Percentiles rank a stretch among this genome's conserved stretches.
Evolutionary conservation across 2,797 vertebrate genomes (phyloP).

Genomic region (Chiroxiphia lanceolata): DNA sequence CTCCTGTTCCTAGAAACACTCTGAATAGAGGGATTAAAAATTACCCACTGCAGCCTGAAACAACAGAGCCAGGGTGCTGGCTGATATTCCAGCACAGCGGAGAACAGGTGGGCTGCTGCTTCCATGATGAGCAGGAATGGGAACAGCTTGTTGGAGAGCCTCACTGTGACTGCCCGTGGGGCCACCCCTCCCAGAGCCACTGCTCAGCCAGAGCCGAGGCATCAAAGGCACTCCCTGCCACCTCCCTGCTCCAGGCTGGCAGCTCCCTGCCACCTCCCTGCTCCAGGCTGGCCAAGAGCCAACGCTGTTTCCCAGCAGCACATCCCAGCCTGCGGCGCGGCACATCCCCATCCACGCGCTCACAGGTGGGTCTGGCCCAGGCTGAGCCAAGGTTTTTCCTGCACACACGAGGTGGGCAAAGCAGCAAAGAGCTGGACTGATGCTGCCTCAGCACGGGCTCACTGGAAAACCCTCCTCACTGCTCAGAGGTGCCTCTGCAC

Average conservation of each 20-base stretch:
- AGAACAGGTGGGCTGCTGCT: not conserved
- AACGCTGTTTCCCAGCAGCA: not conserved
- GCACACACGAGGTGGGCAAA: fast-evolving
- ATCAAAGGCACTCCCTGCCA: not conserved
- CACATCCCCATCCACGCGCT: not conserved
- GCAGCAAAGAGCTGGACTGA: not conserved
- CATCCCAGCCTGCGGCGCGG: not conserved
- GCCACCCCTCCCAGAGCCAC: not conserved
- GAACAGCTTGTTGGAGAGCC: not conserved
- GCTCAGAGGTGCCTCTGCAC: not conserved
- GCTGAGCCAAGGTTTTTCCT: not conserved
- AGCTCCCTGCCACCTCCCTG: not conserved
- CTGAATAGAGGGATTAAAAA: conserved; percentile 65
- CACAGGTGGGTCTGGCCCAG: not conserved
- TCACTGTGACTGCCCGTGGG: not conserved
- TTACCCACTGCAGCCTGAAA: not conserved
- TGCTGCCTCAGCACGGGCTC: not conserved
- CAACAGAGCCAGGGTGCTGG: not conserved
- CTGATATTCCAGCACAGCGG: conserved; percentile 2
- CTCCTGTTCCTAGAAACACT: not conserved
- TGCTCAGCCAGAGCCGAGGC: fast-evolving
- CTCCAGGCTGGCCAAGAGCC: not conserved
- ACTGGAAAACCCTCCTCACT: not conserved
- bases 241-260: not conserved
- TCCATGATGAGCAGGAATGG: not conserved